phyloP scores from a whole-genome alignment of 2,113 vertebrate genomes.

The Emydocephalus ijimae region DNA sequence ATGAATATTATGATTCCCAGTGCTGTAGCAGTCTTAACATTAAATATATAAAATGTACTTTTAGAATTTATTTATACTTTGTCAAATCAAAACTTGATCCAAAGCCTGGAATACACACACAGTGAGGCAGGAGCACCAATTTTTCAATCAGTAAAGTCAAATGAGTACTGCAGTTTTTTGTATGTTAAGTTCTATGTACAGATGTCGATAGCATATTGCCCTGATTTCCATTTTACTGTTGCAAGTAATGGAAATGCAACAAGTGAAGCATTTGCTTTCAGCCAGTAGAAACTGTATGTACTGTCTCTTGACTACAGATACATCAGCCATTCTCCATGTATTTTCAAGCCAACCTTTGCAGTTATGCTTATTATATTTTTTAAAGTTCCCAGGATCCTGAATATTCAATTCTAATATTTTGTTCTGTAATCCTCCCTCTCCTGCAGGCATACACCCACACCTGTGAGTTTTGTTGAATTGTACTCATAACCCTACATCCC shows the following conservation, averaged over 20 bases:
- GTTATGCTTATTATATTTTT: neutral
- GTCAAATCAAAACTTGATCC: neutral
- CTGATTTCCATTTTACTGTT: neutral
- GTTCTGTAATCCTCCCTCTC: neutral
- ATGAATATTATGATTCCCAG: neutral
- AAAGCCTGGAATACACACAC: neutral
- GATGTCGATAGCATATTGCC: neutral
- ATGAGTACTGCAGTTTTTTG: neutral
- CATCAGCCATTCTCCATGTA: neutral
- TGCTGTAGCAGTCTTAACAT: neutral
- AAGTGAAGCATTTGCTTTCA: neutral
- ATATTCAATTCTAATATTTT: neutral
- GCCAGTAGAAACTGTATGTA: no score
- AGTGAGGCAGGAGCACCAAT: neutral
- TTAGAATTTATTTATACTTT: neutral
- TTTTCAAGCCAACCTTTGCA: neutral
- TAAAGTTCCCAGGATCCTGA: no score
- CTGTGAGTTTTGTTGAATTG: neutral
- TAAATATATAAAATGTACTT: neutral
- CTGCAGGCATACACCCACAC: neutral
- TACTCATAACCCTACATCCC: neutral
- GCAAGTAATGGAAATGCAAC: neutral
- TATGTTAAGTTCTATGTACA: neutral
- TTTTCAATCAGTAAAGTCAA: neutral
- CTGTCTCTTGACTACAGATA: neutral